Evolutionary conservation across 2,797 vertebrate genomes (phyloP), one percentile per base, ranked within the genome.

Genomic region (Rhynchonycteris naso): DNA sequence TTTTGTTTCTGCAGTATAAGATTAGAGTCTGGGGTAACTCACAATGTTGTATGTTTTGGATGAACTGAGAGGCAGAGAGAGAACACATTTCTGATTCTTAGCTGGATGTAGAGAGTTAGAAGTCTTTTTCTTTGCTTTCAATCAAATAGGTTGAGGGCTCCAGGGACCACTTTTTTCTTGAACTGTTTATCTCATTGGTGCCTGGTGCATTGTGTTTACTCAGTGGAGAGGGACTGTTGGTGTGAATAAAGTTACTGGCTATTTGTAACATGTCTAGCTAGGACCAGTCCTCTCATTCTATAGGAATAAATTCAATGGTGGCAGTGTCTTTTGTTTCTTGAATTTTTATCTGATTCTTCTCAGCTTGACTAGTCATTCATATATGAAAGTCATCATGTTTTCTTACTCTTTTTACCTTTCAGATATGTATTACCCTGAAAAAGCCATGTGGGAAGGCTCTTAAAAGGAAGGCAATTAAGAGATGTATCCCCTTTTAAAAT

Each of bases 101-200:
- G 72, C 43, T 86, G 47, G 82, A 15, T 65, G 26, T 90, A 28
- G 35, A 84, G 66, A 68, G 74, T 66, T 83, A 33, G 19, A 75
- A 61, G 38, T 54, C 18, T 61, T 43, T 61, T 33, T 2, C 2
- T 38, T 83, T 24, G 19, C 7, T 28, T 87, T 68, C 13, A 85
- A 13, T 68, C 63, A 79, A 30, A 71, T 76, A 74, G 21, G 8
- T 50, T 69, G 74, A 90, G 72, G 81, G 22, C 47, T 59, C 61
- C 30, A 82, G 59, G 19, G 11, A n/a, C 79, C 61, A 11, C 85
- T 88, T 76, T 80, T 81, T 91, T 92, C 58, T 95, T 75, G 71
- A 52, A 30, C 7, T 5, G 21, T 84, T 93, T 75, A 68, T 16
- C 19, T 86, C 12, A 33, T 8, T 63, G 15, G 10, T 79, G 4